phyloP scores from a whole-genome alignment of 1,140 invertebrate species.

The Palaemon carinicauda region DNA sequence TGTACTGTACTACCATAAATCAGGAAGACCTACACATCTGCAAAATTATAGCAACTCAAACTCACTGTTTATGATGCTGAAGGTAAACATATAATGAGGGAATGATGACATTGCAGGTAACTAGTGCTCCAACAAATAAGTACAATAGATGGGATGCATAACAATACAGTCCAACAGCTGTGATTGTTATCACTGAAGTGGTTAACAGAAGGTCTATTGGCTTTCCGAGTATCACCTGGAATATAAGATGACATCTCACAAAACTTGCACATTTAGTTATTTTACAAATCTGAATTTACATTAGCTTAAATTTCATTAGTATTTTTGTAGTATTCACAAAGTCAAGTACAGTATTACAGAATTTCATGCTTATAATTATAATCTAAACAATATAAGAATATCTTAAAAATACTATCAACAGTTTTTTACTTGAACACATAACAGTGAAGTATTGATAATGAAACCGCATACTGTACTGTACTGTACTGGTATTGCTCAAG shows the following conservation, averaged over 20 bases:
- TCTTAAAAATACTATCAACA: no score
- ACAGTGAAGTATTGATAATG: no score
- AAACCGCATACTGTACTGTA: no score
- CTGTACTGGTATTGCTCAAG: no score
- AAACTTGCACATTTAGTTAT: not conserved
- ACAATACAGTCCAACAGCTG: not conserved
- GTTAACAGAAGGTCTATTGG: not conserved
- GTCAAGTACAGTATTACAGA: no score
- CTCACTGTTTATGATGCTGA: not conserved
- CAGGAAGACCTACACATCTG: no score
- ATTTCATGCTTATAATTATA: no score
- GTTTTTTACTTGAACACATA: no score
- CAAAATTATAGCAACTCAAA: not conserved
- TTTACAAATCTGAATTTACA: not conserved
- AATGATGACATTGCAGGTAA: not conserved
- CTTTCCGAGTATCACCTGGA: not conserved
- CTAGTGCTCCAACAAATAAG: not conserved
- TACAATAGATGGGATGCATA: not conserved
- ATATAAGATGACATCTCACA: not conserved
- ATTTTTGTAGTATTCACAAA: no score
- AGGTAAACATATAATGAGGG: not conserved
- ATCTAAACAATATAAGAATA: not conserved
- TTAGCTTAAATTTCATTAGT: not conserved
- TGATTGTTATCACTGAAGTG: not conserved
- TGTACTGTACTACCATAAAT: no score